Base-by-base conservation (phyloP, 1,140 invertebrate genomes). In the Nixonia krombeini region DNA sequence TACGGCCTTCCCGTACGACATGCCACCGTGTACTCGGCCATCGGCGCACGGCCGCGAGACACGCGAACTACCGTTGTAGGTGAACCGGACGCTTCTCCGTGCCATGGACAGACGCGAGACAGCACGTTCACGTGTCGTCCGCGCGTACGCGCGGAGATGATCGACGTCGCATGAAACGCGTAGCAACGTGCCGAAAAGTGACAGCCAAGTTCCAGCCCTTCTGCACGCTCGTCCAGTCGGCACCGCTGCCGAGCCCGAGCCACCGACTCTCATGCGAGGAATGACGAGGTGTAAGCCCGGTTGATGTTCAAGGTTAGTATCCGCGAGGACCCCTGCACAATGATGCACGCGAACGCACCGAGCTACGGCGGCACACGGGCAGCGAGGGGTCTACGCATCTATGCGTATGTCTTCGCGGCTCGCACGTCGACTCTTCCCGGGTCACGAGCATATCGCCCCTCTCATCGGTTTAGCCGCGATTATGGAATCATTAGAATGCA, bases 231-330 rank as follows among this genome's bases (percentile, higher is more conserved):
- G n/a, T n/a, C n/a, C n/a, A n/a, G n/a, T n/a, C 33, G 10, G 2
- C 13, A 35, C 2, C 12, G 10, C 10, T 35, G 10, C 7, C 33
- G 33, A 13, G n/a, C 12, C 33, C 12, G 33, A 35, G 10, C 33
- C 33, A 6, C n/a, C 21, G 13, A 35, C 12, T 5, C 13, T 35
- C 7, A 6, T 12, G 33, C 9, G 8, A 33, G 68, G 38, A 23
- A 68, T 68, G 69, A 72, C 29, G 37, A 46, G 53, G 47, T 46
- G 52, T 42, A 70, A 71, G 46, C 68, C 68, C 41, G 62, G 63
- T 59, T 63, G 62, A 71, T 42, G 29, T 70, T 63, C 56, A 65
- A 70, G 61, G 62, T 70, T 58, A 56, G 67, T 61, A 56, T 53
- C 21, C 50, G 12, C 13, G 28, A 44, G 21, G 41, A 26, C 21